These are phyloP conservation scores for Numenius phaeopus DNA, from an alignment of 2,797 vertebrate species.

Conservation along the genomic window DNA sequence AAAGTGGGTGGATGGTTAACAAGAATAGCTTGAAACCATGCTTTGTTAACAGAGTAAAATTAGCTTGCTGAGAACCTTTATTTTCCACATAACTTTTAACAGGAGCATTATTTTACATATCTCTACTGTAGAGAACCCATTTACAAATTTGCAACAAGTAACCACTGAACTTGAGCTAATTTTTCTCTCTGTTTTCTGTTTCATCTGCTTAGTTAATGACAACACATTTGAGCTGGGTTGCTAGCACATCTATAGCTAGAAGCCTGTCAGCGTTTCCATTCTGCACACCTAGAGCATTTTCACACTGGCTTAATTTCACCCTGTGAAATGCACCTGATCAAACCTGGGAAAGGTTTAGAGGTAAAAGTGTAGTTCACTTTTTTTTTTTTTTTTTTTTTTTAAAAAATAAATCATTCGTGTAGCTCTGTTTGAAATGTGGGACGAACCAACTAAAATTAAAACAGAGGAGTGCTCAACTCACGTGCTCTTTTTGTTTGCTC, in stretches of 20 bases:
- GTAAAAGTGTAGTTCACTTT: background rate
- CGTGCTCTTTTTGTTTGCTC: background rate
- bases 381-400: background rate
- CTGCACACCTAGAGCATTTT: background rate
- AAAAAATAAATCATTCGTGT: background rate
- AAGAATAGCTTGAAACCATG: conserved; percentile 74
- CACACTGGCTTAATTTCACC: background rate
- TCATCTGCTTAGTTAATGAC: conserved; percentile 51
- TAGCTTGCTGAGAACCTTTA: conserved; percentile 77
- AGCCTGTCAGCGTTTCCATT: conserved; percentile 39
- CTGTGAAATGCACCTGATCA: background rate
- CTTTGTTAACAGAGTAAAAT: conserved; percentile 78
- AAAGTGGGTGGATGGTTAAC: conserved; percentile 67
- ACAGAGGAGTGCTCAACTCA: background rate
- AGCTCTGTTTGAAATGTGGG: background rate
- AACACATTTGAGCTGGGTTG: background rate
- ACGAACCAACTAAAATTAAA: background rate
- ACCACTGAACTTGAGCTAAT: conserved; percentile 58
- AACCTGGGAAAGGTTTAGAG: background rate
- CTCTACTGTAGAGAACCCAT: conserved; percentile 33
- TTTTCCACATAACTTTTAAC: conserved; percentile 67
- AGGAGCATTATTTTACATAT: conserved; percentile 69
- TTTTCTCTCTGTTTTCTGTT: conserved; percentile 68
- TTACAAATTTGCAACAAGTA: conserved; percentile 67
- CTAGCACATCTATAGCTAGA: background rate